These are phyloP conservation scores for Puffinus mauretanicus DNA, from an alignment of 2,113 vertebrate genomes.

Conservation along the genomic window DNA sequence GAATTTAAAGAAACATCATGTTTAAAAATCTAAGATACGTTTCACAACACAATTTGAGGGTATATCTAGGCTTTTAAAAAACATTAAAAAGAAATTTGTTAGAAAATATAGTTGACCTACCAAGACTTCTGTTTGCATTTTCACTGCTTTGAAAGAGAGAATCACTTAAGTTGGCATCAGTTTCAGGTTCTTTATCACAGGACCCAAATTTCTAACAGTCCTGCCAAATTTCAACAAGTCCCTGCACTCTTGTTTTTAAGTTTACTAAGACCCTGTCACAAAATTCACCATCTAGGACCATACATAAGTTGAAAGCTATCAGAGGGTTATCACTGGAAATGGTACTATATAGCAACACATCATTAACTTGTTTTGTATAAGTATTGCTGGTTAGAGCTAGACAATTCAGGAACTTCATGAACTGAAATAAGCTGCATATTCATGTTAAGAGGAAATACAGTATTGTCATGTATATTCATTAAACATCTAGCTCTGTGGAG, in stretches of 20 bases:
- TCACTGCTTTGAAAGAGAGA: not conserved
- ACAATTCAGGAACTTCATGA: not conserved
- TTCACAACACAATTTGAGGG: not conserved
- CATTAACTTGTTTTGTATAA: not conserved
- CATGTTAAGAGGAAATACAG: not conserved
- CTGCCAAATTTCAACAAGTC: not conserved
- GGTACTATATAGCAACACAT: not conserved
- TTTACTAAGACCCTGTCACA: not conserved
- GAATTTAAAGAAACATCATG: not conserved
- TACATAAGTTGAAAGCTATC: not conserved
- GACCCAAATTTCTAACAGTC: not conserved
- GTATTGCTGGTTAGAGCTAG: not conserved
- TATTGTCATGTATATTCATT: not conserved
- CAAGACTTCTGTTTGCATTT: not conserved
- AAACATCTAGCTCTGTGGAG: not conserved
- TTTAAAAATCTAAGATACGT: not conserved
- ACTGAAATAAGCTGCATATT: not conserved
- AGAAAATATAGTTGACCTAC: not conserved
- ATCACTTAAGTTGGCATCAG: not conserved
- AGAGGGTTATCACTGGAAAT: not conserved
- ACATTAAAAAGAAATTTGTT: not conserved
- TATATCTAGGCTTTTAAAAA: not conserved
- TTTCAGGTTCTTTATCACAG: not conserved
- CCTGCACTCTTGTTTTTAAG: not conserved
- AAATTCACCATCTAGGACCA: not conserved